phyloP scores from a whole-genome alignment of 1,140 invertebrate species.

The Philotrypesis tridentata region DNA sequence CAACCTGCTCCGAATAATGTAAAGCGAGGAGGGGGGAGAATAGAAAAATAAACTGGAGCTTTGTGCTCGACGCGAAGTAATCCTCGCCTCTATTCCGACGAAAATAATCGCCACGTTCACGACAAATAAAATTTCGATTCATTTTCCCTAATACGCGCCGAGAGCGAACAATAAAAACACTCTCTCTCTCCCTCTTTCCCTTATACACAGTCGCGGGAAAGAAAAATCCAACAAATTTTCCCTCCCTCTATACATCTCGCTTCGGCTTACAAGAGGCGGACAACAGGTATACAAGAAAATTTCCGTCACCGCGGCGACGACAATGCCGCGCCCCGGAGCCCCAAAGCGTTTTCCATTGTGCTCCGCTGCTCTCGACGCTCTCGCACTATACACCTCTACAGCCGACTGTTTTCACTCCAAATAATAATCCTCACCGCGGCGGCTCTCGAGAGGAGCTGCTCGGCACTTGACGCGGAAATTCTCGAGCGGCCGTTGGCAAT shows the following conservation, averaged over 20 bases:
- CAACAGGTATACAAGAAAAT: slow-evolving; percentile 45
- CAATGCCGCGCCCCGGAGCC: slow-evolving; percentile 4
- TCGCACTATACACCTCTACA: no score
- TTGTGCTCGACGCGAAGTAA: neutral
- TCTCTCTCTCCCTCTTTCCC: no score
- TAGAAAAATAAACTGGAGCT: no score
- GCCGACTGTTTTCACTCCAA: slow-evolving; percentile 36
- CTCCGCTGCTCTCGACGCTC: neutral
- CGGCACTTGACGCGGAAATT: slow-evolving; percentile 20
- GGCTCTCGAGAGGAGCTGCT: neutral
- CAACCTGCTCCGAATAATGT: no score
- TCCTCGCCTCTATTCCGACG: neutral
- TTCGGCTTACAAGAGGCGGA: neutral
- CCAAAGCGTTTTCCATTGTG: slow-evolving; percentile 44
- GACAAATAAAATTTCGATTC: slow-evolving; percentile 42
- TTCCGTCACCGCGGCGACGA: slow-evolving; percentile 3
- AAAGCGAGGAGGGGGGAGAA: no score
- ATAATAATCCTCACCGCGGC: slow-evolving; percentile 14
- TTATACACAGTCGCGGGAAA: no score
- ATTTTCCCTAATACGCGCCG: neutral
- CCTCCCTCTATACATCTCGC: slow-evolving; percentile 3
- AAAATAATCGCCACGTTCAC: slow-evolving; percentile 42
- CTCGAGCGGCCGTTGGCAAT: neutral
- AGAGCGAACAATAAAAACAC: slow-evolving; percentile 6
- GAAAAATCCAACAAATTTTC: slow-evolving; percentile 42